Conservation (phyloP, 2,797 vertebrate genomes). For the Enteromius mattozi region DNA sequence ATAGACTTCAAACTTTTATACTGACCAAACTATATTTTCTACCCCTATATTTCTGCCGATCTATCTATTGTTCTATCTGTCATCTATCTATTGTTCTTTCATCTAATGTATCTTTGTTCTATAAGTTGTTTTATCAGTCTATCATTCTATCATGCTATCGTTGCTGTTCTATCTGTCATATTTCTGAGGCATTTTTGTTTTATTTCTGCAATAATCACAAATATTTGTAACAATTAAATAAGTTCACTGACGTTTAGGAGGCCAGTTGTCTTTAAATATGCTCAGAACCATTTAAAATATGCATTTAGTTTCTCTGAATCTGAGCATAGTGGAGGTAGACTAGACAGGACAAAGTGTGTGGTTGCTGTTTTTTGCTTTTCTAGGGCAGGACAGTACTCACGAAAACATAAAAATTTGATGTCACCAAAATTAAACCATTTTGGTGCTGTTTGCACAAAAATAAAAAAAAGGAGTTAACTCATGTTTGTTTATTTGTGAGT, state of each 20-base stretch:
- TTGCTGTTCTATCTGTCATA: neutral
- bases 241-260: neutral
- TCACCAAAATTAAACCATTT: neutral
- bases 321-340: neutral
- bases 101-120: neutral
- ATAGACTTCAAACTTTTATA: no score
- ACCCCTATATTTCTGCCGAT: neutral
- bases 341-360: neutral
- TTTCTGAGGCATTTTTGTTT: neutral
- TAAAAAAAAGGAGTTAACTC: neutral
- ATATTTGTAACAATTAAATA: neutral
- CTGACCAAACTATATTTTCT: no score
- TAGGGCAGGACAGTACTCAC: neutral
- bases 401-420: neutral
- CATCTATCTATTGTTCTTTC: neutral
- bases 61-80: neutral
- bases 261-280: neutral
- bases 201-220: neutral
- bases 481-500: neutral
- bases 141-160: neutral
- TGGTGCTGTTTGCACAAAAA: neutral
- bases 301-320: neutral
- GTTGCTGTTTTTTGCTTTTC: neutral
- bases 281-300: neutral
- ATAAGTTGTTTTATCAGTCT: no score